Base-by-base conservation (phyloP, 2,888 invertebrate genomes). In the Operophtera brumata region DNA sequence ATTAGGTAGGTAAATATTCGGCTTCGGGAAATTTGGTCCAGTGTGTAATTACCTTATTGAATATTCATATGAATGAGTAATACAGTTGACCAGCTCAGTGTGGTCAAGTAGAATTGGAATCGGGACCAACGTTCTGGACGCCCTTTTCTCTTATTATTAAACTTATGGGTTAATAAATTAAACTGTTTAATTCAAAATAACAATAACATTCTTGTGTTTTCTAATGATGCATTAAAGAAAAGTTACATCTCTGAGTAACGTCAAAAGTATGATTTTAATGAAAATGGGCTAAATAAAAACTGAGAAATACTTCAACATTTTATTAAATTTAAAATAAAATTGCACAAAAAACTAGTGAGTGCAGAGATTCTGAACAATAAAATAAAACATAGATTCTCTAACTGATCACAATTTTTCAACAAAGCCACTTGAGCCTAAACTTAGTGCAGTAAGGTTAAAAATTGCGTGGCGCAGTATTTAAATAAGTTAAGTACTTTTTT, bases 281-380 rank as follows among this genome's bases (percentile, higher is more conserved):
- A 11, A 37, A 37, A 55, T 40, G 47, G 47, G 28, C 52, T 50
- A 55, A 37, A 47, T 40, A 53, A 60, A 59, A 48, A 44, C 25
- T 37, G 36, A 46, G 46, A 40, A 42, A 13, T 41, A 39, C 48
- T 51, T 44, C 58, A 65, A 67, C 62, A 57, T 59, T 68, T 62
- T 49, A 62, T 66, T 66, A 67, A 66, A 50, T 54, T 69, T 66
- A 69, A 69, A 70, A 70, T 56, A 20, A 68, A 42, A 67, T 77
- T 81, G 79, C 80, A 71, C 71, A 54, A 67, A 73, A 71, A 81
- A 78, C 80, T 71, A 75, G 71, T 76, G 71, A 73, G 69, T 77
- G 74, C 71, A 65, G 77, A 80, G 80, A 82, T 81, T 82, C 78
- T 60, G 66, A 65, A 77, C 67, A 71, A 59, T 70, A 61, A 63